phyloP scores from a whole-genome alignment of 2,113 vertebrate genomes.

The Mastomys natalensis region DNA sequence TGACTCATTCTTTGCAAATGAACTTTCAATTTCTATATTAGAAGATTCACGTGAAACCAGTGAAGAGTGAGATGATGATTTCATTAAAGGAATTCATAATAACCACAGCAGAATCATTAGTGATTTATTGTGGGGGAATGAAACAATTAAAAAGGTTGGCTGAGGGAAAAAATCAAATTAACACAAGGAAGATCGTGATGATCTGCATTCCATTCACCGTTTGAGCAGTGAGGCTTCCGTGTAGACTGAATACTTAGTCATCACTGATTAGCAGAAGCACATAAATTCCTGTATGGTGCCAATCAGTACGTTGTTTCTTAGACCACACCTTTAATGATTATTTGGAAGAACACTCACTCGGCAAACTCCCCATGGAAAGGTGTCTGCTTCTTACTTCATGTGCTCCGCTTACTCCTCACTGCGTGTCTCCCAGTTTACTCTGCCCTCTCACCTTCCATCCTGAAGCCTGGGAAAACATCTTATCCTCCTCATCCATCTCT shows the following conservation, averaged over 20 bases:
- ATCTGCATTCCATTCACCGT: slow-evolving; percentile 78
- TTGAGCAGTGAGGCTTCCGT: slow-evolving; percentile 72
- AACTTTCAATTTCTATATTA: slow-evolving; percentile 57
- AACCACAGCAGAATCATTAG: slow-evolving; percentile 70
- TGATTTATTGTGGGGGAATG: slow-evolving; percentile 73
- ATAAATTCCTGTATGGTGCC: slow-evolving; percentile 72
- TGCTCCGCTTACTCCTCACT: background rate
- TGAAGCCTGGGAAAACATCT: background rate
- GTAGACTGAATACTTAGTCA: slow-evolving; percentile 51
- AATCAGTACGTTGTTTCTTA: background rate
- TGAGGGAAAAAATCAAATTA: slow-evolving; percentile 67
- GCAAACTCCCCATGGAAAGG: background rate
- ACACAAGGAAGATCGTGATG: slow-evolving; percentile 63
- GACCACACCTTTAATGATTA: background rate
- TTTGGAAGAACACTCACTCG: slow-evolving; percentile 2
- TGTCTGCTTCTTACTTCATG: background rate
- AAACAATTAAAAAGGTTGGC: slow-evolving; percentile 75
- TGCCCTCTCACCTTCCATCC: background rate
- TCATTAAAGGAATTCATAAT: slow-evolving; percentile 45
- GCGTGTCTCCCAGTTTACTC: background rate
- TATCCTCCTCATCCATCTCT: background rate
- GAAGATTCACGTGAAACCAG: slow-evolving; percentile 37
- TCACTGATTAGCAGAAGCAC: slow-evolving; percentile 76
- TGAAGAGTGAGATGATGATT: slow-evolving; percentile 48
- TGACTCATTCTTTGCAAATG: slow-evolving; percentile 45